Percentiles rank a stretch among this genome's conserved stretches.
Conservation (phyloP, 1,140 invertebrate genomes). For the Drosophila hydei region DNA sequence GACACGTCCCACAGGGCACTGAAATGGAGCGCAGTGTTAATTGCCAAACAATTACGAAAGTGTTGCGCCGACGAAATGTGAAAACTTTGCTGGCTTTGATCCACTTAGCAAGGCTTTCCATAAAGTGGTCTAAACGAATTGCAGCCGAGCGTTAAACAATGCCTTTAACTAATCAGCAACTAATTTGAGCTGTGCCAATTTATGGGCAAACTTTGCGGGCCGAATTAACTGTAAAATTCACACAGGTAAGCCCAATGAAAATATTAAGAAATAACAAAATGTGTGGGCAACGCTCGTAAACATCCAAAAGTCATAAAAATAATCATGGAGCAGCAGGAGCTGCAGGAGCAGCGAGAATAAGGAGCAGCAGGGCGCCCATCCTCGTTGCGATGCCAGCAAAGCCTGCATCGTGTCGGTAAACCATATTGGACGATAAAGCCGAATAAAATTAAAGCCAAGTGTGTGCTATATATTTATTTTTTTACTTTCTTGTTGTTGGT, state of each 20-base stretch:
- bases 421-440: constrained; percentile 69
- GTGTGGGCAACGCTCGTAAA: constrained; percentile 53
- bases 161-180: constrained; percentile 69
- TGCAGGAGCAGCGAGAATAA: background rate
- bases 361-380: background rate
- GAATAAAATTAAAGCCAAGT: constrained; percentile 61
- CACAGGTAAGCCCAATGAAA: constrained; percentile 34
- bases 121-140: constrained; percentile 41
- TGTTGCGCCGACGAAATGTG: constrained; percentile 11
- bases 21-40: constrained; percentile 61
- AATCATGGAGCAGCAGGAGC: constrained; percentile 35
- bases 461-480: constrained; percentile 10
- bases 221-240: constrained; percentile 13
- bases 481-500: background rate
- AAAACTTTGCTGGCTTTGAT: constrained; percentile 20
- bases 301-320: constrained; percentile 70
- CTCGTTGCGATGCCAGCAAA: no score
- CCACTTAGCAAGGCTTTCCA: constrained; percentile 13
- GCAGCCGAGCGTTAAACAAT: constrained; percentile 41
- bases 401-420: constrained; percentile 36
- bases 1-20: constrained; percentile 23
- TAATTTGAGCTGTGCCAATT: constrained; percentile 62
- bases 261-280: constrained; percentile 48
- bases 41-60: constrained; percentile 68
- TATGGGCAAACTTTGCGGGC: constrained; percentile 44